A percentile compares a stretch with the other conserved stretches of the same genome.
Conservation (phyloP, 2,888 invertebrate genomes). For the Rhogogaster chlorosoma region DNA sequence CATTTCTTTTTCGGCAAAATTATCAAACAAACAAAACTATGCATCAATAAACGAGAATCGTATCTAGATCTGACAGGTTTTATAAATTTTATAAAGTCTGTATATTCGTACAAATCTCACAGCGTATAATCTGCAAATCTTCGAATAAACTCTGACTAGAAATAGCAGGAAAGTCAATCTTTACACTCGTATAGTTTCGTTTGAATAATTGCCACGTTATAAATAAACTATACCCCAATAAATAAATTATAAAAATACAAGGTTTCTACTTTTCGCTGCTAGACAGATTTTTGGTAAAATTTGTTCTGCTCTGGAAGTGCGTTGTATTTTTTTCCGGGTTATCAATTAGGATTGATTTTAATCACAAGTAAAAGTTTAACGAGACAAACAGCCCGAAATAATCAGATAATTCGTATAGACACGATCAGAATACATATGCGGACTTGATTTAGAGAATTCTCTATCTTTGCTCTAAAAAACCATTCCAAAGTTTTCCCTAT, state of each 20-base stretch:
- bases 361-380: background rate
- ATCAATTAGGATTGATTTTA: background rate
- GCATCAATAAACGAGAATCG: background rate
- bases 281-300: background rate
- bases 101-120: background rate
- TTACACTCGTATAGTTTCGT: background rate
- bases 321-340: background rate
- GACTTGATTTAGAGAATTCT: background rate
- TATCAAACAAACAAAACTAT: background rate
- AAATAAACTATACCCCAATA: background rate
- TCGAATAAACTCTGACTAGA: slow-evolving; percentile 31
- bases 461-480: background rate
- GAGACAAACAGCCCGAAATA: background rate
- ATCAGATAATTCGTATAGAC: background rate
- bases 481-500: background rate
- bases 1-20: background rate
- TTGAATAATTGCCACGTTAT: background rate
- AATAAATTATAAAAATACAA: background rate
- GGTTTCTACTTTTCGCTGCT: background rate
- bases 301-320: background rate
- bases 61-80: background rate
- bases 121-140: background rate
- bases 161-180: background rate
- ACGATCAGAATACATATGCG: background rate
- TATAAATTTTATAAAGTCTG: background rate